Evolutionary conservation across 2,797 vertebrate genomes (phyloP).

Genomic region (Cuculus canorus): DNA sequence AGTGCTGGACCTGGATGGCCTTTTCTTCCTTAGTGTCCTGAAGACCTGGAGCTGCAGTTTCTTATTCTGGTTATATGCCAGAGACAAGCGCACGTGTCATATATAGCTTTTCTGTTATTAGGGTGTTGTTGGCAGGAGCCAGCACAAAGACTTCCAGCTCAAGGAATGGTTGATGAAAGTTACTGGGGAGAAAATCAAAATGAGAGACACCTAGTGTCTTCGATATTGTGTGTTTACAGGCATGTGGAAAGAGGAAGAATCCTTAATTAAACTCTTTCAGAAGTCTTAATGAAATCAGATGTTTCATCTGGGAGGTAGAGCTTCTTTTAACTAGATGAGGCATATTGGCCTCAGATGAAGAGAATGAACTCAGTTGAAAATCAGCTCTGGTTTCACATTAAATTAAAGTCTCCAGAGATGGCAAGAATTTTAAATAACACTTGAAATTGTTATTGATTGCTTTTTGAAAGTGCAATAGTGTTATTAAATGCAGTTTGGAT

Average conservation of each 20-base stretch:
- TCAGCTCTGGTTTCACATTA: background rate
- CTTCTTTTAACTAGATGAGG: background rate
- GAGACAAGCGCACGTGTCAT: fast-evolving
- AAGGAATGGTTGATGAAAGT: background rate
- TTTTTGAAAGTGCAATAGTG: background rate
- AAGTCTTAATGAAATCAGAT: slow-evolving; percentile 8
- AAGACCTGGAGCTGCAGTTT: background rate
- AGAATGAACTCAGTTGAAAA: background rate
- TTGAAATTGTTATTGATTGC: background rate
- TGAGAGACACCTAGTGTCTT: background rate
- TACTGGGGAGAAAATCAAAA: background rate
- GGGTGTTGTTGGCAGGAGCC: background rate
- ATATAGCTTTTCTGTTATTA: fast-evolving
- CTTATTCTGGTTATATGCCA: background rate
- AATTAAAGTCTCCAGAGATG: background rate
- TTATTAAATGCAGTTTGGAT: background rate
- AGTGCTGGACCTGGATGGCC: background rate
- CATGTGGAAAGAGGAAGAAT: background rate
- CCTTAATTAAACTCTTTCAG: slow-evolving; percentile 7
- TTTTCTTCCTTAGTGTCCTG: background rate
- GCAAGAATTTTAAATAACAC: background rate
- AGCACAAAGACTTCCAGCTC: background rate
- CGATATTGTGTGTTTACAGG: background rate
- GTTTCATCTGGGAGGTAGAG: background rate
- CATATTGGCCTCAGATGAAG: background rate